phyloP scores from a whole-genome alignment of 2,113 vertebrate genomes.

The Psittacula cyanocephala region DNA sequence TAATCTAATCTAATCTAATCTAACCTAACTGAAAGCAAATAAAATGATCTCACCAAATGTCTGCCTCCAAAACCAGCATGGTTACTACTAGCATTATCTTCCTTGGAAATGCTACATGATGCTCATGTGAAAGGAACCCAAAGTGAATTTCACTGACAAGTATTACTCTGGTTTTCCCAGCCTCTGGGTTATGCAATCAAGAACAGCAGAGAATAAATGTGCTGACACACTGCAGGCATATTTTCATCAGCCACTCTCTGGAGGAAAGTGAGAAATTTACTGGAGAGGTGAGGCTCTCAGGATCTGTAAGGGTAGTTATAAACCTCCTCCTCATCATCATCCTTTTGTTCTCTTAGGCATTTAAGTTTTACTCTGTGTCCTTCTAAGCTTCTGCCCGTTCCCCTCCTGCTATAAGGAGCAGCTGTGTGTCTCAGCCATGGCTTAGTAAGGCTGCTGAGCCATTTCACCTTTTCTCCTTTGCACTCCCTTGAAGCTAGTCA shows the following conservation, averaged over 20 bases:
- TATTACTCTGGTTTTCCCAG: neutral
- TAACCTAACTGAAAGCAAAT: neutral
- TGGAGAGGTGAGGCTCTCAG: neutral
- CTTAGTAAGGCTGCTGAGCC: neutral
- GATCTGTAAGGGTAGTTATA: neutral
- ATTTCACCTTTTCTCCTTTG: neutral
- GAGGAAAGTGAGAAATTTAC: neutral
- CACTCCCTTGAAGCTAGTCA: neutral
- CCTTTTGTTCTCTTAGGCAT: neutral
- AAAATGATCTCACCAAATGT: neutral
- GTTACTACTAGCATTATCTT: neutral
- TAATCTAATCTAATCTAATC: neutral
- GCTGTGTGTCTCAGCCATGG: neutral
- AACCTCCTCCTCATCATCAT: neutral
- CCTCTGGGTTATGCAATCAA: neutral
- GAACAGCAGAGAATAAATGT: neutral
- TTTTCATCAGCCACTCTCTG: neutral
- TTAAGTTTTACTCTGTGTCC: neutral
- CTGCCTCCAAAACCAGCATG: neutral
- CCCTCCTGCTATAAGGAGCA: neutral
- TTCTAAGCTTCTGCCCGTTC: neutral
- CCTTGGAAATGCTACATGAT: neutral
- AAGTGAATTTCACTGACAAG: neutral
- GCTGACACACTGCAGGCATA: neutral
- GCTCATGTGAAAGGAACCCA: neutral